A percentile compares a stretch with the other conserved stretches of the same genome.
Evolutionary conservation across 2,797 vertebrate genomes (phyloP).

Genomic region (Molossus alvarezi): DNA sequence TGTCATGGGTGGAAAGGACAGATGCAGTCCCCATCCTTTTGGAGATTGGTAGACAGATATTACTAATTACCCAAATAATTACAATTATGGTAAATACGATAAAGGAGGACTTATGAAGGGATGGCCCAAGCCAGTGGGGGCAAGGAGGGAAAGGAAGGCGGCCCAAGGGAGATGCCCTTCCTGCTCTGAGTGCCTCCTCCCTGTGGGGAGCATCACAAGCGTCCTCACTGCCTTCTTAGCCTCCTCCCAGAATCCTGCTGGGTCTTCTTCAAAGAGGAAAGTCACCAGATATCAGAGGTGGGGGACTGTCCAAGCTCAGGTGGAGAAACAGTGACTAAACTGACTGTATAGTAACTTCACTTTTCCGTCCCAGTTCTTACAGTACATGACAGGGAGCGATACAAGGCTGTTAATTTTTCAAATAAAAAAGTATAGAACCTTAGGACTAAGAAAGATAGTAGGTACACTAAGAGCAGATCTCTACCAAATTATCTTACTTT

Average conservation of each 20-base stretch:
- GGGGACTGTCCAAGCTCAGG: neutral
- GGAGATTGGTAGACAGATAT: neutral
- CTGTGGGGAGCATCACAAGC: neutral
- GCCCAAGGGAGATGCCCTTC: neutral
- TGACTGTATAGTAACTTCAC: neutral
- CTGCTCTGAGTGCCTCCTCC: neutral
- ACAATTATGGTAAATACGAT: neutral
- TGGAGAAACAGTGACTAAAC: neutral
- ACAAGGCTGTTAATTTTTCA: neutral
- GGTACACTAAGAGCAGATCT: neutral
- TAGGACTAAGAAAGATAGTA: neutral
- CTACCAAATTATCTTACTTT: constrained; percentile 6
- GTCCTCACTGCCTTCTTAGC: neutral
- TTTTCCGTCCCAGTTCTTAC: neutral
- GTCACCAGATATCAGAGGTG: neutral
- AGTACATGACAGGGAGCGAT: neutral
- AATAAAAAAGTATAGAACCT: neutral
- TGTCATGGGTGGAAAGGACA: neutral
- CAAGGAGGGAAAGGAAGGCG: neutral
- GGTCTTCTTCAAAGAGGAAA: neutral
- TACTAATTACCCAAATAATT: neutral
- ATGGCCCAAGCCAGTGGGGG: neutral
- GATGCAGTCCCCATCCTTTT: neutral
- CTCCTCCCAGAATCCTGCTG: neutral
- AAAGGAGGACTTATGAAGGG: neutral